Evolutionary conservation across 2,113 vertebrate species (phyloP).

Genomic region (Aegotheles bennettii): DNA sequence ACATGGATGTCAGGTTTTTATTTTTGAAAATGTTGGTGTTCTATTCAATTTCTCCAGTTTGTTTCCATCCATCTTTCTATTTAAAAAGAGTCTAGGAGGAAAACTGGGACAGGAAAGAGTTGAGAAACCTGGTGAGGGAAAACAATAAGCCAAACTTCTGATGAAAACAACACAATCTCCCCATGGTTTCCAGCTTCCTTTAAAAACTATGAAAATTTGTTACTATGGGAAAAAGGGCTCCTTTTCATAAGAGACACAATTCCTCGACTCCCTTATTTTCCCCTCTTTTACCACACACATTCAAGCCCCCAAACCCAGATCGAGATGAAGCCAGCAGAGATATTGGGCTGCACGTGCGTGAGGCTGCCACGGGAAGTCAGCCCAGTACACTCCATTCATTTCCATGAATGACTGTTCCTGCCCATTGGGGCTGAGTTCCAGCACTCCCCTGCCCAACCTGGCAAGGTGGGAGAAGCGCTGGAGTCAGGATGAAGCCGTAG

Average conservation of each 20-base stretch:
- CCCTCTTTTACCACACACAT: not conserved
- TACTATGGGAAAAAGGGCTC: not conserved
- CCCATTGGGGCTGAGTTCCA: not conserved
- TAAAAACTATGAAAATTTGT: not conserved
- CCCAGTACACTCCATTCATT: not conserved
- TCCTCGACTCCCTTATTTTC: not conserved
- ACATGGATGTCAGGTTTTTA: not conserved
- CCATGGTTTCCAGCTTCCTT: not conserved
- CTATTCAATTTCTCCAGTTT: not conserved
- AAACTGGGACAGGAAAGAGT: not conserved
- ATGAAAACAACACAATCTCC: not conserved
- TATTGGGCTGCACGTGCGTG: accelerated
- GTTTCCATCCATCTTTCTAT: not conserved
- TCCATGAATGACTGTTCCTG: accelerated
- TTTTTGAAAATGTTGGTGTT: not conserved
- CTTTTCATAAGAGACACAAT: not conserved
- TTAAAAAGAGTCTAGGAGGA: not conserved
- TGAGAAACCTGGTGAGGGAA: not conserved
- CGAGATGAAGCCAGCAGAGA: not conserved
- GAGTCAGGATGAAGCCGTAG: not conserved
- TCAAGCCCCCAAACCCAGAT: not conserved
- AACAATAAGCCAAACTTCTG: not conserved
- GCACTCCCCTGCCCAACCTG: not conserved
- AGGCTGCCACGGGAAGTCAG: not conserved
- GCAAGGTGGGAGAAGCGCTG: not conserved